These are phyloP conservation scores for Caenorhabditis sp. DNA, from an alignment of 2,888 invertebrate genomes.

Conservation along the genomic window DNA sequence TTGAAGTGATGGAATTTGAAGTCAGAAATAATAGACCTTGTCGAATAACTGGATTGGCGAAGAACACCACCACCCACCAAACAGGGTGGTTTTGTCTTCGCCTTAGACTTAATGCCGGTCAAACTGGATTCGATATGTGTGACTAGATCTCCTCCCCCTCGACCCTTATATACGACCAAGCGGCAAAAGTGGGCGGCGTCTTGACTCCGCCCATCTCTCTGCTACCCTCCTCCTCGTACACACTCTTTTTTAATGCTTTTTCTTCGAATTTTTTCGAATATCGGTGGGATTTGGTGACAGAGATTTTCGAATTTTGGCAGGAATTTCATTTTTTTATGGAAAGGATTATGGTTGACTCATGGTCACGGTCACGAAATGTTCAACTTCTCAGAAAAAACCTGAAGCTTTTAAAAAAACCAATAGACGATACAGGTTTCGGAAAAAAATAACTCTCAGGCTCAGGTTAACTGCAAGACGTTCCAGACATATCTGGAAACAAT, in stretches of 20 bases:
- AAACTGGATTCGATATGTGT: constrained; percentile 42
- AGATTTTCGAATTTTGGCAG: too few species aligned
- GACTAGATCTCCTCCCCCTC: constrained; percentile 38
- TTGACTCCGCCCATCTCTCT: constrained; percentile 27
- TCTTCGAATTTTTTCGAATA: constrained; percentile 43
- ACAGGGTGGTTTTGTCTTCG: constrained; percentile 5
- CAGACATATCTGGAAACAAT: too few species aligned
- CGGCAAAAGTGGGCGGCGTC: constrained; percentile 19
- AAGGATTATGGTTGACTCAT: too few species aligned
- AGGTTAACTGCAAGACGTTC: too few species aligned
- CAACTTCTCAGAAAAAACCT: too few species aligned
- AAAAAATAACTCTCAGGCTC: too few species aligned
- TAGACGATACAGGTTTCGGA: too few species aligned
- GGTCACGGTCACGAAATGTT: too few species aligned
- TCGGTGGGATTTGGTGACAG: constrained; percentile 6
- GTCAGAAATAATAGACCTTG: constrained; percentile 6
- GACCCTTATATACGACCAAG: constrained; percentile 28
- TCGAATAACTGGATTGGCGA: not conserved
- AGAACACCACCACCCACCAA: not conserved
- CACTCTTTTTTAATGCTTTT: constrained; percentile 16
- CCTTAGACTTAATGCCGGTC: not conserved
- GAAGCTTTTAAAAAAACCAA: too few species aligned
- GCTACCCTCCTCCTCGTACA: constrained; percentile 17
- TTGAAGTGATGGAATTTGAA: constrained; percentile 18
- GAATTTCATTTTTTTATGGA: too few species aligned